A percentile compares a stretch with the other conserved stretches of the same genome.
Evolutionary conservation across 2,888 invertebrate genomes (phyloP).

Genomic region (Pyrgus malvae): DNA sequence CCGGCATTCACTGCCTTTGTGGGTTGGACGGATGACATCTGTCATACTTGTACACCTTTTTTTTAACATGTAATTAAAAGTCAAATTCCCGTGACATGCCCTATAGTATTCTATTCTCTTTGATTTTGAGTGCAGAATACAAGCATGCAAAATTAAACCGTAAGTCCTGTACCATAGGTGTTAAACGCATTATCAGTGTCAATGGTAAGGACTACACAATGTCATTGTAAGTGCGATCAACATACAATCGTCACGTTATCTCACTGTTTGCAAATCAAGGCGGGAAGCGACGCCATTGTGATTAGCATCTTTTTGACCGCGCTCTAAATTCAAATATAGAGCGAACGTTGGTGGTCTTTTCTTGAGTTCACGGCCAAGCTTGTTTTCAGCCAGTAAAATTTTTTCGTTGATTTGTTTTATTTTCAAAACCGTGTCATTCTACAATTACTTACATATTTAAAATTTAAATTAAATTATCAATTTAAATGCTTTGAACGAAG

Average conservation of each 20-base stretch:
- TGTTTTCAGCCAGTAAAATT: background rate
- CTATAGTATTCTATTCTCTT: background rate
- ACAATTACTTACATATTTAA: background rate
- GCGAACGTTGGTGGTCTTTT: constrained; percentile 56
- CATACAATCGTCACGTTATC: constrained; percentile 72
- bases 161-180: background rate
- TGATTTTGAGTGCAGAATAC: background rate
- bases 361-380: background rate
- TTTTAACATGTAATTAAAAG: background rate
- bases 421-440: background rate
- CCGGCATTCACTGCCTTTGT: constrained; percentile 2
- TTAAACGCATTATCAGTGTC: background rate
- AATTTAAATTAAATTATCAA: too few species aligned
- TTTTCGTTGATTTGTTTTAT: background rate
- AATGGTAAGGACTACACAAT: background rate
- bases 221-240: constrained; percentile 48
- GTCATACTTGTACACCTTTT: constrained; percentile 9
- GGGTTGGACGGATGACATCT: constrained; percentile 13
- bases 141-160: background rate
- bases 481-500: too few species aligned
- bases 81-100: constrained; percentile 2
- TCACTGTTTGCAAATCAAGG: constrained; percentile 76
- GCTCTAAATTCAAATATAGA: constrained; percentile 59
- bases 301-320: constrained; percentile 61
- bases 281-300: constrained; percentile 47